Base-by-base conservation (phyloP, 2,113 vertebrate genomes). In the Dasyornis broadbenti region DNA sequence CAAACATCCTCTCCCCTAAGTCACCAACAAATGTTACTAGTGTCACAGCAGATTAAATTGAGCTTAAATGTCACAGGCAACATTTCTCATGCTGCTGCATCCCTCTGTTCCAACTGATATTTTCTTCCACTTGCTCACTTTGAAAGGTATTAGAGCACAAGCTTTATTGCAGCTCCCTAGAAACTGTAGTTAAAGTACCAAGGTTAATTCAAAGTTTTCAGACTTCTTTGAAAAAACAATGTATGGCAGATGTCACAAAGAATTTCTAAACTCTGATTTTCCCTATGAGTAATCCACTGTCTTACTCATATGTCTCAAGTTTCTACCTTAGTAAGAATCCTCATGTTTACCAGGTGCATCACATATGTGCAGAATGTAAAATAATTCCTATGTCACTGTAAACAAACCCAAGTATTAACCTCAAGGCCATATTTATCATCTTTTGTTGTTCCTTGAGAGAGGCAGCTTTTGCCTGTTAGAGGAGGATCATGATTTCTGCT, bases 31-130 rank as follows among this genome's bases (percentile, higher is more conserved):
- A 92, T 63, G 70, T 80, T 91, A 76, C 84, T 31, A 50, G 70
- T 85, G 93, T 85, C 87, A 90, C 71, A 91, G 90, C 24, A 90
- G 84, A 95, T 95, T 88, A 95, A 97, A 80, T 87, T 20, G 40
- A 90, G 71, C 92, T 95, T 94, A 93, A 95, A 95, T 95, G 92
- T 85, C 92, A 93, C 22, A 8, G 50, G 71, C 1, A 0, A 80
- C 63, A 80, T 95, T 95, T 83, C 68, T 91, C 50, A 72, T 2
- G 22, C 70, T 82, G 53, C 71, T 80, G 49, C 66, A 78, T 92
- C 59, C 45, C 66, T 82, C 61, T 81, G 40, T 54, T 96, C 73
- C 77, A 61, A 47, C 20, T 69, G 70, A 50, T 66, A 82, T 87
- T 30, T 88, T 80, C 88, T 80, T 23, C 30, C 60, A 68, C 73